A percentile compares a stretch with the other conserved stretches of the same genome.
Conservation (phyloP, 2,113 vertebrate genomes). For the Thalassoma bifasciatum region DNA sequence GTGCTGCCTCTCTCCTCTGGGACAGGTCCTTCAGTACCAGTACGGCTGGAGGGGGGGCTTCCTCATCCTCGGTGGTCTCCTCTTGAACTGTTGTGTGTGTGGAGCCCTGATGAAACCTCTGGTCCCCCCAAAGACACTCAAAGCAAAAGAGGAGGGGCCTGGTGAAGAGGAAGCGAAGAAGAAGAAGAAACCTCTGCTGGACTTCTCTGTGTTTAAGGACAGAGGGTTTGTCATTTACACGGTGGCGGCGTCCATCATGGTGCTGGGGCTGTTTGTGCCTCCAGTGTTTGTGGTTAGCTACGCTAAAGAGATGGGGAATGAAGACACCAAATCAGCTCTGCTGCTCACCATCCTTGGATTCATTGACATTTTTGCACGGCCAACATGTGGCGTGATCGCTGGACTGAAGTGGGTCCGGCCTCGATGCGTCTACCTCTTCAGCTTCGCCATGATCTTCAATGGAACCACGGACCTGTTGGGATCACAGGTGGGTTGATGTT, state of each 20-base stretch:
- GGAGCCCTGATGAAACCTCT: conserved; percentile 93
- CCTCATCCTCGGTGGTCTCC: conserved; percentile 91
- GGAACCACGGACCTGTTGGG: conserved; percentile 91
- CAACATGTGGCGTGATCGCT: conserved; percentile 88
- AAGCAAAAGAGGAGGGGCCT: not conserved
- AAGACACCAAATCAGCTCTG: conserved; percentile 91
- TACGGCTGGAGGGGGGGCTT: conserved; percentile 96
- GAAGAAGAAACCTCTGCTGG: conserved; percentile 82
- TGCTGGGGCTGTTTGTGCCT: conserved; percentile 95
- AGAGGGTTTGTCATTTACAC: conserved; percentile 92
- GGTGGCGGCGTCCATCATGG: conserved; percentile 93
- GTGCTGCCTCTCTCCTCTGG: conserved; percentile 91
- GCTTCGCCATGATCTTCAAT: conserved; percentile 96
- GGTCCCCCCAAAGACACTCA: conserved; percentile 69
- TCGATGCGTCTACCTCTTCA: conserved; percentile 92
- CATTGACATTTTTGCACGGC: conserved; percentile 94
- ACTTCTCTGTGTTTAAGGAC: conserved; percentile 92
- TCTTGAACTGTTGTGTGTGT: conserved; percentile 95
- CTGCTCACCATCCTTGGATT: conserved; percentile 93
- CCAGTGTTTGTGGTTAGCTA: conserved; percentile 96
- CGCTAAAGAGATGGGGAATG: conserved; percentile 90
- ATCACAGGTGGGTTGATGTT: conserved; percentile 73
- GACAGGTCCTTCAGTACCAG: conserved; percentile 89
- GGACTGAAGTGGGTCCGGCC: conserved; percentile 91
- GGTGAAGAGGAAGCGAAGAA: not conserved